Evolutionary conservation across 2,113 vertebrate species (phyloP).

Genomic region (Chlorodrepanis virens): DNA sequence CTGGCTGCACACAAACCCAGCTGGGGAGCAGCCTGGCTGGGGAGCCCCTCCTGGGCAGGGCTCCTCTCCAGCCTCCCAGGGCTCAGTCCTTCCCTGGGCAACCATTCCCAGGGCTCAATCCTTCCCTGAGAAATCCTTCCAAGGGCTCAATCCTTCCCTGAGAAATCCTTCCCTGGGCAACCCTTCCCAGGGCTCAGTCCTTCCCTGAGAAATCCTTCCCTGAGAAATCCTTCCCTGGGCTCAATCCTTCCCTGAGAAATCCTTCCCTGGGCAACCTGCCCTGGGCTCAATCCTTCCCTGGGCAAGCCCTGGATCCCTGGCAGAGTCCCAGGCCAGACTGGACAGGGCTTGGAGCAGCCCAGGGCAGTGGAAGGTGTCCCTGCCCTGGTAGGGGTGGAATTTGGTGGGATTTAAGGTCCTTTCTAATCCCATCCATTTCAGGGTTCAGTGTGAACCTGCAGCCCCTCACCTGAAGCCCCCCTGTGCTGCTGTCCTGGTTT

Average conservation of each 20-base stretch:
- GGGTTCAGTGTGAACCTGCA: background rate
- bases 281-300: too few species aligned
- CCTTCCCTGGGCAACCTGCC: too few species aligned
- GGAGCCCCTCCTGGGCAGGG: rapidly evolving
- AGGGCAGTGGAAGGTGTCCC: background rate
- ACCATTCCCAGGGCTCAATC: too few species aligned
- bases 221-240: too few species aligned
- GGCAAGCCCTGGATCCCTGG: background rate
- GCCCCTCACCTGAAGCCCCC: background rate
- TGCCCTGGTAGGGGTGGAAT: background rate
- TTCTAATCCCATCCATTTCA: background rate
- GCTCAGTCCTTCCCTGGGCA: too few species aligned
- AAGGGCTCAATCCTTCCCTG: too few species aligned
- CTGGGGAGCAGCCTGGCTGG: background rate
- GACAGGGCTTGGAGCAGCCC: background rate
- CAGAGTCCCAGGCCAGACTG: background rate
- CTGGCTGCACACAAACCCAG: background rate
- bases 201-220: too few species aligned
- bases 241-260: too few species aligned
- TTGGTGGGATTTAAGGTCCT: background rate
- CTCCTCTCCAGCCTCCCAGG: background rate
- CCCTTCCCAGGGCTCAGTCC: too few species aligned
- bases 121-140: background rate
- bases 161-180: too few species aligned
- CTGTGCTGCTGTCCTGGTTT: background rate